Base-by-base conservation (phyloP, 2,797 vertebrate species). In the Forpus xanthops region DNA sequence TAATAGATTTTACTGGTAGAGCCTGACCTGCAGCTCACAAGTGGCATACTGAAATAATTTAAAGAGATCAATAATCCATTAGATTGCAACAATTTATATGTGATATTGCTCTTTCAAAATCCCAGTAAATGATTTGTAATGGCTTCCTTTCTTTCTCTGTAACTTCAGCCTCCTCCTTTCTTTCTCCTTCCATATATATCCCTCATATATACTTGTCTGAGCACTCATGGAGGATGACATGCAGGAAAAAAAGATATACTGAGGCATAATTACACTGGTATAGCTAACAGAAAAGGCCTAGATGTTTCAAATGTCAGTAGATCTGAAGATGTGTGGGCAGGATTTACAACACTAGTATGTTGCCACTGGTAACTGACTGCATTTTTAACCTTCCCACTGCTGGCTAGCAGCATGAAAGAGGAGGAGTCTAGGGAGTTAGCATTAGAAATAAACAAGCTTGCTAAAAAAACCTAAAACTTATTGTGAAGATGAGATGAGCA, bases 311-410 rank as follows among this genome's bases (percentile, higher is more conserved):
- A 95, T 92, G 95, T 96, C 94, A 94, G 89, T 77, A 92, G 76
- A 93, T 91, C 79, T 97, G 94, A 96, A 93, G 94, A 94, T 91
- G 95, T 67, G 96, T 96, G 93, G 95, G 96, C 86, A 93, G 95
- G 89, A 97, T 94, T 94, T 92, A 94, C 93, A 95, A 94, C 91
- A 86, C 73, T 91, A 91, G 55, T 67, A 80, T 96, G 96, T 97
- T 97, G 96, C 96, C 94, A 95, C 78, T 95, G 93, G 95, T 96
- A 94, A 97, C 96, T 92, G 90, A 93, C 91, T 96, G 90, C 96
- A 93, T 92, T 94, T 94, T 94, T 94, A 96, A 97, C 92, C 95
- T 85, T 87, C 86, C 91, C 75, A 50, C 75, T 96, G 92, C 93
- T 95, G 87, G 88, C 86, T 93, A 94, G 86, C 71, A 85, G 83